These are phyloP conservation scores for Taenaris catops DNA, from an alignment of 2,888 invertebrate species.

Conservation along the genomic window DNA sequence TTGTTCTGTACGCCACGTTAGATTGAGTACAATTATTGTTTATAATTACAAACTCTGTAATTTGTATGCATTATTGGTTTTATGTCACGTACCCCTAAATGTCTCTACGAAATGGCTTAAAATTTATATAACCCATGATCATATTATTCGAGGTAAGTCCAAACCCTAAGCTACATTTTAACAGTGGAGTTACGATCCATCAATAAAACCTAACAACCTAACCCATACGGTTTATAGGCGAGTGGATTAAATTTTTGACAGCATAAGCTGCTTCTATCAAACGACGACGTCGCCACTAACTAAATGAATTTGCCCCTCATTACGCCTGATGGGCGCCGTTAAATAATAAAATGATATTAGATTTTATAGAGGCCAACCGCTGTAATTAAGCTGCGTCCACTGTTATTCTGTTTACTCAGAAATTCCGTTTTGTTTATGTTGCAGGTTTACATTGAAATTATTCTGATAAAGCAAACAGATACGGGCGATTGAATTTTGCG, in stretches of 20 bases:
- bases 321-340: conserved; percentile 44
- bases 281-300: conserved; percentile 24
- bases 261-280: conserved; percentile 25
- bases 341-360: conserved; percentile 33
- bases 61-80: too few relatives aligned
- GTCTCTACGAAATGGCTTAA: too few relatives aligned
- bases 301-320: conserved; percentile 49
- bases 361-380: conserved; percentile 27
- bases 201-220: conserved; percentile 17
- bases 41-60: too few relatives aligned
- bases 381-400: conserved; percentile 25
- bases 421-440: conserved; percentile 14
- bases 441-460: conserved; percentile 9
- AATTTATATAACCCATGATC: conserved; percentile 2
- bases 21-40: too few relatives aligned
- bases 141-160: neutral
- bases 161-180: conserved; percentile 6
- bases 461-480: too few relatives aligned
- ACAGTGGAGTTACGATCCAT: conserved; percentile 12
- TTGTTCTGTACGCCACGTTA: too few relatives aligned
- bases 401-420: conserved; percentile 16
- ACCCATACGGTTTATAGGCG: conserved; percentile 12
- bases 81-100: too few relatives aligned
- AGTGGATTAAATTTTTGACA: conserved; percentile 22
- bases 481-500: too few relatives aligned